Evolutionary conservation across 2,797 vertebrate species (phyloP), one percentile per base, ranked within the genome.

Genomic region (Diplodus puntazzo): DNA sequence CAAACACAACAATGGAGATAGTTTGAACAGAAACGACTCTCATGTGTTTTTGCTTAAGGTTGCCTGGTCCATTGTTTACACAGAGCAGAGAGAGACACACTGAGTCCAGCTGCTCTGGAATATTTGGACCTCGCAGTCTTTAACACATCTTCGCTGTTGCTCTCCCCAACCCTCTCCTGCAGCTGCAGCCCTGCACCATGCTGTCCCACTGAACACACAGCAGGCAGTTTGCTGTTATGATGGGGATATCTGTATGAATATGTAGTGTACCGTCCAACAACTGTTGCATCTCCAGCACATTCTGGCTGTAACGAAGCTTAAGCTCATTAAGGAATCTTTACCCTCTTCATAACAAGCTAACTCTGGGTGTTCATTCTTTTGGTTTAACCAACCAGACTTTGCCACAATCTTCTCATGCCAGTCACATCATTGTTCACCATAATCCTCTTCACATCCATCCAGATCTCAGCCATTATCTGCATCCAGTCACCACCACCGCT

Each of bases 81-180:
- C 43, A 52, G 75, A 85, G 75, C 78, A 30, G 46, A 83, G 80
- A 89, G 88, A 86, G 58, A 60, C 89, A 89, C 91, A 90, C 87
- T 89, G 88, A 89, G 91, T 80, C 81, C 90, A 92, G 91, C 92
- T 94, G 93, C 80, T 91, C 77, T 46, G 78, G 78, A 80, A 79
- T 74, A 83, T 87, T 86, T 83, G 76, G 76, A 79, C 74, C 73
- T 80, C 18, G 50, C 67, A 45, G 63, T 77, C 76, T 73, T 76
- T 62, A 77, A 89, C 89, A 84, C 82, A 72, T 87, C 84, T 86
- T 79, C 69, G 78, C 21, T 76, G 74, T 53, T 65, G 83, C 73
- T 77, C 69, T 62, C 45, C 2, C 69, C 46, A 60, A 23, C 18
- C 23, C 27, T 82, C 52, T 49, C 18, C 61, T 88, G 73, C 90